Base-by-base conservation (phyloP, 2,888 invertebrate species). In the Dinocampus coccinellae region DNA sequence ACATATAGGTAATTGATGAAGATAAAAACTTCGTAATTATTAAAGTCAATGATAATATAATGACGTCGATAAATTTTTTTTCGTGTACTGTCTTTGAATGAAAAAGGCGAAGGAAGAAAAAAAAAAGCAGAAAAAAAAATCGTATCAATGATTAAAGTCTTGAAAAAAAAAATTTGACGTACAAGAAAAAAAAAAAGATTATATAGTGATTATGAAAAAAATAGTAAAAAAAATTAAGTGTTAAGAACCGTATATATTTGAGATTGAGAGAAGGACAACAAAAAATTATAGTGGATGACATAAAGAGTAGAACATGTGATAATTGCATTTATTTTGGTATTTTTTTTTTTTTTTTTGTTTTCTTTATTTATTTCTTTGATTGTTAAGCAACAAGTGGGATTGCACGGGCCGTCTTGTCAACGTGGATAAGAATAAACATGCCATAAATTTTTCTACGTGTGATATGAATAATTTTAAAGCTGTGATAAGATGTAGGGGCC, bases 401-500 rank as follows among this genome's bases (percentile, higher is more conserved):
- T 60, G 33, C 22, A 60, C 34, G 20, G 34, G 34, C 34, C 6
- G 34, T 58, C 58, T 26, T 39, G 63, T 63, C 47, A 52, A 26
- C 4, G 26, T 42, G 57, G 70, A 70, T 70, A 70, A 47, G 64
- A 58, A 11, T 58, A 64, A 58, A 67, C 47, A 39, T 20, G 42
- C 69, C 57, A 52, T 70, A 70, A 70, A 65, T 70, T 58, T 29
- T 42, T 62, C 53, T 52, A 9, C 36, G 57, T 29, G n/a, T 39
- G 64, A 70, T 70, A 16, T 64, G 64, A 64, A 70, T 70, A 70
- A 64, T 58, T 70, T 64, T 64, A 63, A 39, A 22, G 39, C 20
- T 10, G 53, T 34, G 70, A 70, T 70, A 70, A 70, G 64, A 33
- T 62, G 36, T 11, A 13, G 7, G 24, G 20, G 11, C 20, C 47